Conservation (phyloP, 2,113 vertebrate genomes). For the Lagopus muta region DNA sequence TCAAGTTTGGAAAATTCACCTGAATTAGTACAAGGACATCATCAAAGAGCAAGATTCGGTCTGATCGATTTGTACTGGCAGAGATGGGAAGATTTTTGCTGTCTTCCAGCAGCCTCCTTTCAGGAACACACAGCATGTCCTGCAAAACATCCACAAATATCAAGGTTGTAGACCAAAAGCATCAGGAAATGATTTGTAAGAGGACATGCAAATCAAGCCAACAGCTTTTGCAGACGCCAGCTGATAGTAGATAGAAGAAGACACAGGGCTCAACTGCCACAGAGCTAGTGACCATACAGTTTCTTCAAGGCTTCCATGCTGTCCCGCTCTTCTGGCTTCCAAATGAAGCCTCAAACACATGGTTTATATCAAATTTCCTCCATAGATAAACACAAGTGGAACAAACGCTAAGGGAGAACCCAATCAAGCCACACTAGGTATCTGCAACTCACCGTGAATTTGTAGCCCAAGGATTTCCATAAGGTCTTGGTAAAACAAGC, state of each 20-base stretch:
- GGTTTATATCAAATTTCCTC: neutral
- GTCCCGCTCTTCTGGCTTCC: neutral
- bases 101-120: constrained; percentile 77
- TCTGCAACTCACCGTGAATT: constrained; percentile 60
- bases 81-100: constrained; percentile 64
- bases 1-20: constrained; percentile 27
- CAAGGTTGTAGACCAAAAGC: neutral
- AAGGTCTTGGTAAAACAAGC: constrained; percentile 72
- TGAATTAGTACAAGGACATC: constrained; percentile 79
- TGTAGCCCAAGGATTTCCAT: constrained; percentile 69
- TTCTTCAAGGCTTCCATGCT: neutral
- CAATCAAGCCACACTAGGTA: neutral
- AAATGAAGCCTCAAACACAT: neutral
- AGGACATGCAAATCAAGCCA: neutral
- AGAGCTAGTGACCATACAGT: no score
- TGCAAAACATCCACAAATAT: neutral
- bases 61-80: neutral
- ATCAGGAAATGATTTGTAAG: neutral
- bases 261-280: neutral
- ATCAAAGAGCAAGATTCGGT: constrained; percentile 78
- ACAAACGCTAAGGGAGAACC: neutral
- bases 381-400: neutral
- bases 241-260: neutral
- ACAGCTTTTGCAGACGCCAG: neutral
- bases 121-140: constrained; percentile 70